Conservation (phyloP, 92 coral and sea anemone genomes). For the Isaurus tuberculatus region DNA sequence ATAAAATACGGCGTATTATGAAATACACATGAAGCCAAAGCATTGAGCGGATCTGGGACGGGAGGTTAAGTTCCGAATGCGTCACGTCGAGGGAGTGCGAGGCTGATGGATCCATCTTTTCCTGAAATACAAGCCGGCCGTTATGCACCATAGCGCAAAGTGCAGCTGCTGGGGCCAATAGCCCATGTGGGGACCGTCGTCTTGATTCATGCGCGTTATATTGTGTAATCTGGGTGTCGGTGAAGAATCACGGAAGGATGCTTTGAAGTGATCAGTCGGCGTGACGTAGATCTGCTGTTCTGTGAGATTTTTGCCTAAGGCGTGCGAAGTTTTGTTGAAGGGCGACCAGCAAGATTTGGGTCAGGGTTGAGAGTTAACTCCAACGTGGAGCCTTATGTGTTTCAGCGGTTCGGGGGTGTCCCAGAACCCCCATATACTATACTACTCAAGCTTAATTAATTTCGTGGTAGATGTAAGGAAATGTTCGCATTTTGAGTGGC, state of each 20-base stretch:
- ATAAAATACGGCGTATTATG: slow-evolving; percentile 42
- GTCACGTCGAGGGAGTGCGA: not conserved
- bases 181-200: slow-evolving; percentile 36
- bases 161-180: slow-evolving; percentile 68
- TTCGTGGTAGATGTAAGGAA: not conserved
- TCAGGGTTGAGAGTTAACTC: slow-evolving; percentile 1
- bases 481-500: too few species aligned
- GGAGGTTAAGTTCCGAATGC: not conserved
- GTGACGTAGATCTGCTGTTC: slow-evolving; percentile 29
- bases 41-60: not conserved
- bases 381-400: not conserved
- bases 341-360: not conserved
- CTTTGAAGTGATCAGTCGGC: slow-evolving; percentile 18
- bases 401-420: not conserved
- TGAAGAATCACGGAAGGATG: slow-evolving; percentile 40
- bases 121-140: slow-evolving; percentile 20
- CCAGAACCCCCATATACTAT: too few species aligned
- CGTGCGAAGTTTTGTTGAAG: not conserved
- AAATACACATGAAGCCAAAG: slow-evolving; percentile 56
- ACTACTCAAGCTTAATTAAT: not conserved
- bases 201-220: slow-evolving; percentile 14
- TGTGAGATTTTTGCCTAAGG: not conserved
- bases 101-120: not conserved
- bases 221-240: not conserved
- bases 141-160: slow-evolving; percentile 60